Base-by-base conservation (phyloP, 2,113 vertebrate genomes). In the Phoenicopterus ruber region DNA sequence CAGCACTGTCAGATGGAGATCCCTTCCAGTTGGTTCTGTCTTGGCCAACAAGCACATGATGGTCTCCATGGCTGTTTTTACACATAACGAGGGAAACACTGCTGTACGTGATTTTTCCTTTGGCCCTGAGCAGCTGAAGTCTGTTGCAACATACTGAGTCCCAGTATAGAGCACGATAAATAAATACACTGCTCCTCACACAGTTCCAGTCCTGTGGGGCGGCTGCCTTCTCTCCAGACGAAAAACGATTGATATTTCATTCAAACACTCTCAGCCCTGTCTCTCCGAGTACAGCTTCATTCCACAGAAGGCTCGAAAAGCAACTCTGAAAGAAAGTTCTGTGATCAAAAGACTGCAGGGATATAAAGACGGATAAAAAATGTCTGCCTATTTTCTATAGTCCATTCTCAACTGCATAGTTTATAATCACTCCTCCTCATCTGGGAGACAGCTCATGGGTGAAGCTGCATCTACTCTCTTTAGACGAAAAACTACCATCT, bases 141-240 rank as follows among this genome's bases (percentile, higher is more conserved):
- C 49, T 57, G 18, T 42, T 87, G 36, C 10, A 20, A 28, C 28
- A 31, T 9, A 38, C 15, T 0, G 0, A 57, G 16, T 26, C 7
- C 42, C 0, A 0, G 7, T 34, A 29, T 1, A 38, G 10, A 65
- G 44, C 34, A 20, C 2, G 8, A 47, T 34, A 49, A 69, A 57
- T n/a, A 73, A 79, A 79, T 25, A 36, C 5, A 7, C 57, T 12
- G 18, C 1, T 2, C 59, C 46, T 82, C n/a, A 13, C 7, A 15
- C 19, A 17, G 36, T 44, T 72, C 32, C 40, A 32, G 15, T 32
- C 61, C 5, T 34, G 34, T 34, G n/a, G 29, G 34, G 18, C 32
- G 76, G 85, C 73, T 78, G 57, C 61, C 50, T 73, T 49, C 63
- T 38, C 44, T 73, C 55, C 63, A 40, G 36, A 22, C 49, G n/a